These are phyloP conservation scores for Neomonachus schauinslandi DNA, from an alignment of 2,113 vertebrate genomes.

Conservation along the genomic window DNA sequence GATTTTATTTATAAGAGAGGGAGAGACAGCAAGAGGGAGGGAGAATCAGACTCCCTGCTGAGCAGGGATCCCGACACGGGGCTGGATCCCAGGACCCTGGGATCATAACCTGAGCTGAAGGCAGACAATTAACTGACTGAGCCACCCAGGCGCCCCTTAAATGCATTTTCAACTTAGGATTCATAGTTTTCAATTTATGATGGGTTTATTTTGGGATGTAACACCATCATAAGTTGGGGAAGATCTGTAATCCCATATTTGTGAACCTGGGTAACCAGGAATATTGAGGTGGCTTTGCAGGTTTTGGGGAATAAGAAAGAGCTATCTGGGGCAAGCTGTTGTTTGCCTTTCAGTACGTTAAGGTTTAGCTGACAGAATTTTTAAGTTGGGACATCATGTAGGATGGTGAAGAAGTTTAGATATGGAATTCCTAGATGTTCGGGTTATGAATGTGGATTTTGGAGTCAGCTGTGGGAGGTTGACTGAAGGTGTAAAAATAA, in stretches of 20 bases:
- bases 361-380: background rate
- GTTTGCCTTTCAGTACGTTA: background rate
- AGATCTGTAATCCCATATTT: background rate
- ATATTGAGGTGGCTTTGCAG: background rate
- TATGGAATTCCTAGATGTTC: background rate
- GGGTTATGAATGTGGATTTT: background rate
- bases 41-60: too few species aligned
- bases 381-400: background rate
- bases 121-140: background rate
- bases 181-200: background rate
- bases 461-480: background rate
- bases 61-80: too few species aligned
- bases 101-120: background rate
- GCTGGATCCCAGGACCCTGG: background rate
- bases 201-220: background rate
- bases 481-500: background rate
- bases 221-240: background rate
- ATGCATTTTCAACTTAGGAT: background rate
- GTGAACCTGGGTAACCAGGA: background rate
- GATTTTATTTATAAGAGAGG: too few species aligned
- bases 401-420: background rate
- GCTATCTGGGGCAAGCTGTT: background rate
- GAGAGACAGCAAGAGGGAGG: background rate
- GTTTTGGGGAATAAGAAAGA: background rate
- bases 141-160: background rate